Evolutionary conservation across 1,140 invertebrate species (phyloP), one percentile per base, ranked within the genome.

Genomic region (Caenorhabditis briggsae): DNA sequence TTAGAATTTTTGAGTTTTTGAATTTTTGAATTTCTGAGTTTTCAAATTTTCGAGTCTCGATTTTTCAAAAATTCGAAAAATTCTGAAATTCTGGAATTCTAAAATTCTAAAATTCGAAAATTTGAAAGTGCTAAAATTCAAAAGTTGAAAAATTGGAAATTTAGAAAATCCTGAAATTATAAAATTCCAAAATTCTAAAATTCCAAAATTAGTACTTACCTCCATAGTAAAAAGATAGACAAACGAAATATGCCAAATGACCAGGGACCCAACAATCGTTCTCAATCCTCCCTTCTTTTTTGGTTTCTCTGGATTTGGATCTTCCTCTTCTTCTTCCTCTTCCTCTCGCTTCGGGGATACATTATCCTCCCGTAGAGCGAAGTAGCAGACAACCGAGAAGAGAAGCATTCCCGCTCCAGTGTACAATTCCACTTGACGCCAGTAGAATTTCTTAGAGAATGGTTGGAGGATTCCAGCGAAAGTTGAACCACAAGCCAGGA

Each of bases 221-320:
- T 78, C 70, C 70, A 78, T 78, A 1, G 70, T 78, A 46, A 78
- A 78, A 46, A 78, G 50, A n/a, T 78, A 78, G n/a, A 78, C 70
- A n/a, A 78, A 78, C 6, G 70, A 78, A 12, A 78, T 78, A 50
- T 78, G 70, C 70, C 70, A 78, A 14, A 78, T 78, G 5, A 78
- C 70, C 53, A 78, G 50, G 3, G 70, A 78, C n/a, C 70, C 70
- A 14, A 78, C 70, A 78, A 78, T 78, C 20, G 70, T 78, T 78
- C 70, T 50, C 9, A 78, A 50, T 78, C 70, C 70, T 9, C 70
- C 46, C 23, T 78, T 78, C 70, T 78, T 78, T 14, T 78, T 78
- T 78, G 64, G 41, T 20, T 78, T 78, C 70, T 78, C 70, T 78
- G 70, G 70, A 53, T 78, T 78, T 25, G 70, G 46, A 5, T 70